Evolutionary conservation across 2,797 vertebrate species (phyloP).

Genomic region (Numenius phaeopus): DNA sequence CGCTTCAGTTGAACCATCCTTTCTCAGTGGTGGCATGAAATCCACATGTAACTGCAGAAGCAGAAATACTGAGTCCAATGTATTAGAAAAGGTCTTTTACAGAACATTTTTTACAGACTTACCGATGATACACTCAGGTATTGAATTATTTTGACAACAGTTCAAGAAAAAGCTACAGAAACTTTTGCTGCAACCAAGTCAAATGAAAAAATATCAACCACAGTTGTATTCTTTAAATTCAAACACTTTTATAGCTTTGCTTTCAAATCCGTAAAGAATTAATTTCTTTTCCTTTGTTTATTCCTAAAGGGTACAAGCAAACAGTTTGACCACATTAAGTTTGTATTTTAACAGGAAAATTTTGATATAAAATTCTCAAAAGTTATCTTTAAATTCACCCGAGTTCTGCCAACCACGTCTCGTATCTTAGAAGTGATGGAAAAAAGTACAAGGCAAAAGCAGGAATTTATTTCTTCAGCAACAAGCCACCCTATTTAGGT

Average conservation of each 20-base stretch:
- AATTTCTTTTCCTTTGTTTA: background rate
- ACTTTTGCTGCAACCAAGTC: background rate
- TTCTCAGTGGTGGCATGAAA: background rate
- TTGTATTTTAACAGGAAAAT: background rate
- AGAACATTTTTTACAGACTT: background rate
- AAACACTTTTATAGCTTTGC: background rate
- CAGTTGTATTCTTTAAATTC: background rate
- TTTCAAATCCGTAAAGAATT: background rate
- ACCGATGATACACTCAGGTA: background rate
- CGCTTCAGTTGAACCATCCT: background rate
- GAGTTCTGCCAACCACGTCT: background rate
- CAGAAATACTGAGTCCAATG: background rate
- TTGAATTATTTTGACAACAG: background rate
- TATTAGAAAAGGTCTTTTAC: background rate
- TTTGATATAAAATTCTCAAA: background rate
- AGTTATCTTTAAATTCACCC: background rate
- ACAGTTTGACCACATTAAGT: background rate
- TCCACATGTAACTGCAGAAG: background rate
- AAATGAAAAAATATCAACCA: background rate
- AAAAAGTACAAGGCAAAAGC: background rate
- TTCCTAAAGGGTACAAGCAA: background rate
- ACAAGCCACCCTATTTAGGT: background rate
- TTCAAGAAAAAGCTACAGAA: background rate
- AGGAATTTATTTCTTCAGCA: background rate
- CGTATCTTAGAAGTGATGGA: too few relatives aligned